phyloP scores from a whole-genome alignment of 2,113 vertebrate genomes.

The Thymallus thymallus region DNA sequence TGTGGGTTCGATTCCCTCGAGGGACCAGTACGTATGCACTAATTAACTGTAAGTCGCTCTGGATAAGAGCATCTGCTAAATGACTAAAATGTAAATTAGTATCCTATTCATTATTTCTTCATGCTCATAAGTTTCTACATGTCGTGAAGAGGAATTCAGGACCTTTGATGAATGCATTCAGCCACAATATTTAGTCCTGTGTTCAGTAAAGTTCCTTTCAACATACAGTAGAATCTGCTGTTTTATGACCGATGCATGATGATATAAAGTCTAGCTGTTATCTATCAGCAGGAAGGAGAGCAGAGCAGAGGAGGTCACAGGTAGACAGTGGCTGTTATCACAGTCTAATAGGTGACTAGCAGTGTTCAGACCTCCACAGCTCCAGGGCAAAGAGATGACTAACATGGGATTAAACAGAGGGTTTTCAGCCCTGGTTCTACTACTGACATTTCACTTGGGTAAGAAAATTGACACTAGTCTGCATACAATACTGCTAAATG shows the following conservation, averaged over 20 bases:
- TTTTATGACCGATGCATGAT: slow-evolving; percentile 27
- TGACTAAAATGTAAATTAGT: too few species aligned
- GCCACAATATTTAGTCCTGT: too few species aligned
- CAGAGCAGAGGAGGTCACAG: background rate
- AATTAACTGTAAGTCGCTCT: too few species aligned
- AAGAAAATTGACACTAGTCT: slow-evolving; percentile 29
- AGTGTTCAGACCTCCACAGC: slow-evolving; percentile 10
- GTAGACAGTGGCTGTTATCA: background rate
- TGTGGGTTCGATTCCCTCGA: too few species aligned
- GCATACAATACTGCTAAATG: background rate
- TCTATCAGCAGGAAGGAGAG: slow-evolving; percentile 35
- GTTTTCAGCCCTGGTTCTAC: slow-evolving; percentile 35
- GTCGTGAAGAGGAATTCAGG: too few species aligned
- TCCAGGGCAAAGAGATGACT: slow-evolving; percentile 13
- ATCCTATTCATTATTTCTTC: too few species aligned
- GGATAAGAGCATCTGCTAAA: too few species aligned
- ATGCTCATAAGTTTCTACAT: too few species aligned
- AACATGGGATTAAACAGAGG: slow-evolving; percentile 33
- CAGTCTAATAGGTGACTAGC: background rate
- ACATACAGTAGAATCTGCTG: background rate
- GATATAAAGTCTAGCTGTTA: slow-evolving; percentile 74
- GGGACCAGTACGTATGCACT: too few species aligned
- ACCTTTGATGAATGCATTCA: too few species aligned
- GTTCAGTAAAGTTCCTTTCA: background rate
- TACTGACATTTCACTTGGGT: slow-evolving; percentile 51